Evolutionary conservation across 2,113 vertebrate genomes (phyloP).

Genomic region (Oncorhynchus kisutch): DNA sequence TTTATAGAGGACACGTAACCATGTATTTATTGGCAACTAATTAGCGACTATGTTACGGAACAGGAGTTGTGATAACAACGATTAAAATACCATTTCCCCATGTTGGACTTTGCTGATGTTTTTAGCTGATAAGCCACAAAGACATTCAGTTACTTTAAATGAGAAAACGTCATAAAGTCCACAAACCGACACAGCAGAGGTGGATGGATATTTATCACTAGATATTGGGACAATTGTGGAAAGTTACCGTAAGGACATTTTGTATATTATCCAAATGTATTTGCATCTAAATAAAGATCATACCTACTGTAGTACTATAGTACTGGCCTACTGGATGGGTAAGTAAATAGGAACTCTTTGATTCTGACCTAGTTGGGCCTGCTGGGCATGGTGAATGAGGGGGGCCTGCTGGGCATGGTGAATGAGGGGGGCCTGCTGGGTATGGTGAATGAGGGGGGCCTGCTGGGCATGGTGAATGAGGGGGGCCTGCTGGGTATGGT

Average conservation of each 20-base stretch:
- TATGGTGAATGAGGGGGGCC: not conserved
- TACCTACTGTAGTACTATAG: not conserved
- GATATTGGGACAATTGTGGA: conserved; percentile 7
- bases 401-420: not conserved
- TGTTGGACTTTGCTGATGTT: conserved; percentile 50
- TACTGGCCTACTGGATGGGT: not conserved
- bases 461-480: too few relatives aligned
- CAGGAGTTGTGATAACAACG: conserved; percentile 42
- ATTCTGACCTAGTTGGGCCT: too few relatives aligned
- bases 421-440: not conserved
- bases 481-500: not conserved
- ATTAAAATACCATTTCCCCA: conserved; percentile 70
- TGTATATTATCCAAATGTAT: conserved; percentile 11
- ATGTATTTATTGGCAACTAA: conserved; percentile 65
- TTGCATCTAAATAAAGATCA: not conserved
- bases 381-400: not conserved
- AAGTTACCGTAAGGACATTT: conserved; percentile 30
- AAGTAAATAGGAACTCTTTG: too few relatives aligned
- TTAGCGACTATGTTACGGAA: conserved; percentile 61
- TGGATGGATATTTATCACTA: conserved; percentile 1
- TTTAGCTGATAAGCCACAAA: conserved; percentile 61
- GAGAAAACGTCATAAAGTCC: not conserved
- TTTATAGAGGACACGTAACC: conserved; percentile 60
- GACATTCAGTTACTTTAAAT: conserved; percentile 41
- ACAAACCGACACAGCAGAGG: conserved; percentile 13